phyloP scores from a whole-genome alignment of 2,797 vertebrate species.

The Oceanodroma leucorhoa region DNA sequence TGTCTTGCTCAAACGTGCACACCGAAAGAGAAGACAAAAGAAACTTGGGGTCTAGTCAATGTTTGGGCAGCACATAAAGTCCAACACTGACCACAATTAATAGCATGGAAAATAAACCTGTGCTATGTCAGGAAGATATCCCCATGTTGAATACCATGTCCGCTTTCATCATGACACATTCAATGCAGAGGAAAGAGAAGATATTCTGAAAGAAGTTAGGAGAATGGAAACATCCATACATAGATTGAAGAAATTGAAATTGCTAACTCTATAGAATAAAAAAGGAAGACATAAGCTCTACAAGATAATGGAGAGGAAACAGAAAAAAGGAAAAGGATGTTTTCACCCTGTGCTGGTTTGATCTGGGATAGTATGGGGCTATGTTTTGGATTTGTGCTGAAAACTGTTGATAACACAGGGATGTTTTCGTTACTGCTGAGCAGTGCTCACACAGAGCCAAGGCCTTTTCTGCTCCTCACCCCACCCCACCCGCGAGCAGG shows the following conservation, averaged over 20 bases:
- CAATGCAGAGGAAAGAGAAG: background rate
- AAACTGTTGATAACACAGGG: too few species aligned
- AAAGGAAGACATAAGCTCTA: background rate
- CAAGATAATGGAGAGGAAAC: background rate
- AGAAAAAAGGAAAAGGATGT: background rate
- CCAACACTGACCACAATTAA: background rate
- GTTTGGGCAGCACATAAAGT: background rate
- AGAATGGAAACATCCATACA: background rate
- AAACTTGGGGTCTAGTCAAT: too few species aligned
- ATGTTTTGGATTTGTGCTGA: too few species aligned
- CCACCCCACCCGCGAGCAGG: too few species aligned
- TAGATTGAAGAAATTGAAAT: background rate
- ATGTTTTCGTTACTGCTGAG: too few species aligned
- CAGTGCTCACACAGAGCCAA: too few species aligned
- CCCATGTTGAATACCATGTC: background rate
- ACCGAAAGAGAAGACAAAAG: too few species aligned
- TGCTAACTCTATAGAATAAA: background rate
- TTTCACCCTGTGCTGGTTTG: background rate
- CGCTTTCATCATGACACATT: background rate
- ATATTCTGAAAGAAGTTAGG: background rate
- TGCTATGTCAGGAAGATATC: background rate
- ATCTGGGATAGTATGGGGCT: too few species aligned
- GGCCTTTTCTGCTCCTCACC: too few species aligned
- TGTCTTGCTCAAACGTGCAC: too few species aligned
- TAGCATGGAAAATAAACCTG: background rate